These are phyloP conservation scores for Enteromius paludinosus DNA, from an alignment of 2,797 vertebrate species.

Conservation along the genomic window DNA sequence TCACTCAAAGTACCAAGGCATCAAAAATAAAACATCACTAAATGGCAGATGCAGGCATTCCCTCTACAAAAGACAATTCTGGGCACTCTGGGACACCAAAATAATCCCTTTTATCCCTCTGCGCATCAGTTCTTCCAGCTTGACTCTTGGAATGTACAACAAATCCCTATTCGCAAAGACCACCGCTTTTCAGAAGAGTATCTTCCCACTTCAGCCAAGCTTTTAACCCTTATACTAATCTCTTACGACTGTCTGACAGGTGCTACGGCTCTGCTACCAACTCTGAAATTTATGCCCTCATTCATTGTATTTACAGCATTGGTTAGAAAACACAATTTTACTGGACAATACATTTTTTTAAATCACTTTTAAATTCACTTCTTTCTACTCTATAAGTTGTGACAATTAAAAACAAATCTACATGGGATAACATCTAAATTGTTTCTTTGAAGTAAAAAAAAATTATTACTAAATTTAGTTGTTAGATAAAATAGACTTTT, in stretches of 20 bases:
- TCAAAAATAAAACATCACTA: conserved; percentile 1
- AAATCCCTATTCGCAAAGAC: conserved; percentile 22
- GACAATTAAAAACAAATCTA: background rate
- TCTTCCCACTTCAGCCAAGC: conserved; percentile 24
- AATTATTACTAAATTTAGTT: no score
- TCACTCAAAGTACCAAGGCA: background rate
- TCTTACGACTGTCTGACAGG: background rate
- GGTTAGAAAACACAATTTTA: background rate
- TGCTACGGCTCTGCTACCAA: background rate
- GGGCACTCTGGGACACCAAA: conserved; percentile 1
- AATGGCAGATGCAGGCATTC: conserved; percentile 28
- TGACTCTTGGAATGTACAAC: conserved; percentile 37
- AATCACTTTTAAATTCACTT: background rate
- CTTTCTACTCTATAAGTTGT: background rate
- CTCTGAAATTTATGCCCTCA: background rate
- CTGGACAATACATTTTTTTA: no score
- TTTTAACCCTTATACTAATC: conserved; percentile 12
- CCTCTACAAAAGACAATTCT: background rate
- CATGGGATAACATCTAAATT: background rate
- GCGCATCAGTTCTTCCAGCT: conserved; percentile 37
- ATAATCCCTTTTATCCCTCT: conserved; percentile 24
- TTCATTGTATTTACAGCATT: background rate
- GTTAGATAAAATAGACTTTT: background rate
- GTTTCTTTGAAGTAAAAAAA: background rate
- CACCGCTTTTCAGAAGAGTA: conserved; percentile 15